These are phyloP conservation scores for Halictus ligatus DNA, from an alignment of 2,888 invertebrate species.

Conservation along the genomic window DNA sequence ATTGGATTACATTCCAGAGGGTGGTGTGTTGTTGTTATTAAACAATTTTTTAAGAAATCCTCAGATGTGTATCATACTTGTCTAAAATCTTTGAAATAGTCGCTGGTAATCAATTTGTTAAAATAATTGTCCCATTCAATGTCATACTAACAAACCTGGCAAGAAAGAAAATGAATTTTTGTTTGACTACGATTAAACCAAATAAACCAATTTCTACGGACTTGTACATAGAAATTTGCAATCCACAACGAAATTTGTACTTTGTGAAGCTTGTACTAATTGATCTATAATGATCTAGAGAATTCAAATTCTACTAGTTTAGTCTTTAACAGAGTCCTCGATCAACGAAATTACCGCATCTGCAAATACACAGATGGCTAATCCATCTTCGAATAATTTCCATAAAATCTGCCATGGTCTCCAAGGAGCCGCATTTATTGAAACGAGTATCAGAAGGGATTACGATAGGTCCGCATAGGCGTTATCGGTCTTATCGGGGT, in stretches of 20 bases:
- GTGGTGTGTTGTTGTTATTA: neutral
- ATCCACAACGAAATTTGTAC: neutral
- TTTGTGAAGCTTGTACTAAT: neutral
- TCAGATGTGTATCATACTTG: neutral
- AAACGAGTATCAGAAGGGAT: constrained; percentile 6
- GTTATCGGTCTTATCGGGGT: neutral
- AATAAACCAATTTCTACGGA: neutral
- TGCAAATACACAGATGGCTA: neutral
- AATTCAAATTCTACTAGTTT: neutral
- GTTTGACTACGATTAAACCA: neutral
- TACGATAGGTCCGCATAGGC: neutral
- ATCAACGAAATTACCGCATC: neutral
- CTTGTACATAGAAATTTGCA: neutral
- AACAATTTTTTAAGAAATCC: neutral
- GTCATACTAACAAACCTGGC: too few species aligned
- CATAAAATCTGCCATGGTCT: neutral
- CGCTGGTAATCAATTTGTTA: too few species aligned
- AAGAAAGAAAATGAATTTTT: too few species aligned
- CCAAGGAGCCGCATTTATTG: neutral
- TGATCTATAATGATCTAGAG: neutral
- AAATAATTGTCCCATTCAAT: too few species aligned
- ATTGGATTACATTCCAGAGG: too few species aligned
- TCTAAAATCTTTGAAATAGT: neutral
- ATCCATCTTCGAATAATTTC: neutral
- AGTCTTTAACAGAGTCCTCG: neutral